Evolutionary conservation across 1,140 invertebrate species (phyloP).

Genomic region (Venturia canescens): DNA sequence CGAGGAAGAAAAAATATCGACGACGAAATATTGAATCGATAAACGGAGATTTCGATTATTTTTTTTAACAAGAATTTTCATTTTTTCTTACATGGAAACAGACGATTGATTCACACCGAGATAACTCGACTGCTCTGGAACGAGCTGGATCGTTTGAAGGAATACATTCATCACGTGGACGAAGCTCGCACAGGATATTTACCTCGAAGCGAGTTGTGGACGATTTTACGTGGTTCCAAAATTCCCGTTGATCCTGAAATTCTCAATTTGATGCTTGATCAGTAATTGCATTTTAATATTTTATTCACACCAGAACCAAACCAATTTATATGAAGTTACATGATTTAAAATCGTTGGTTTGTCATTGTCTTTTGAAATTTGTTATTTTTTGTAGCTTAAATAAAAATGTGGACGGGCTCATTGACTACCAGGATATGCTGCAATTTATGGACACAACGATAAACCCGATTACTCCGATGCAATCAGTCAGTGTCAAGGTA

Average conservation of each 20-base stretch:
- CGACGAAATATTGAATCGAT: constrained; percentile 2
- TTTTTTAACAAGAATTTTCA: too few relatives aligned
- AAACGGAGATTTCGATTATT: too few relatives aligned
- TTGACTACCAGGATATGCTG: constrained; percentile 80
- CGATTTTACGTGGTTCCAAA: constrained; percentile 80
- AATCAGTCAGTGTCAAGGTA: constrained; percentile 78
- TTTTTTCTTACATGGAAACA: constrained; percentile 58
- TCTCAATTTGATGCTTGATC: constrained; percentile 82
- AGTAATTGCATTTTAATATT: constrained; percentile 76
- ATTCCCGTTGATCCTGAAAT: constrained; percentile 83
- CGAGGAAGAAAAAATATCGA: background rate
- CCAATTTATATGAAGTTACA: constrained; percentile 25
- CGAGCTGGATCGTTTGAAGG: constrained; percentile 80
- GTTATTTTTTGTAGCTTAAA: constrained; percentile 70
- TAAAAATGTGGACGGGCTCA: constrained; percentile 80
- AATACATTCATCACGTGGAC: constrained; percentile 82
- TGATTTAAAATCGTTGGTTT: too few relatives aligned
- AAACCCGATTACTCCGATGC: constrained; percentile 75
- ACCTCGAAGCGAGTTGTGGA: constrained; percentile 77
- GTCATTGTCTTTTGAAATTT: constrained; percentile 15
- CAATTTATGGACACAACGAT: constrained; percentile 79
- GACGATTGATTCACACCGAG: constrained; percentile 82
- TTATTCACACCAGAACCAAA: constrained; percentile 23
- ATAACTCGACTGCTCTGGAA: constrained; percentile 84
- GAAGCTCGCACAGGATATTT: constrained; percentile 78